Evolutionary conservation across 2,888 invertebrate genomes (phyloP), one percentile per base, ranked within the genome.

Genomic region (Cabera pusaria): DNA sequence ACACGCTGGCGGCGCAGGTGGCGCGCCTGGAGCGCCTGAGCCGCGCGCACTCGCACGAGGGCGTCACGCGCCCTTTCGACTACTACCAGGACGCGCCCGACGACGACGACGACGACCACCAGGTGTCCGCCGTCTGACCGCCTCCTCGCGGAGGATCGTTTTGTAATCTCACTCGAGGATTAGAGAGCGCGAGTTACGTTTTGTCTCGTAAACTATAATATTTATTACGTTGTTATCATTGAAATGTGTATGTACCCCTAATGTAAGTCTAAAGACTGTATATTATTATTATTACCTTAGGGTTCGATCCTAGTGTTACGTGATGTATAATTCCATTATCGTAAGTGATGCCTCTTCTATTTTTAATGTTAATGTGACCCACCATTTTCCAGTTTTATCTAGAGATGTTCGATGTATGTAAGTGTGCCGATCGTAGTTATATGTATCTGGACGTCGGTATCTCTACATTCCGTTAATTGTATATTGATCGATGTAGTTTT

Each of bases 1-100:
- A 96, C 90, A 94, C 93, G 68, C 92, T 96, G 53, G 96, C 96
- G 29, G 95, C 96, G 34, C 96, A 96, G 73, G 94, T 96, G 92
- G 95, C 96, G 59, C 92, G 96, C 45, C 90, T 94, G 58, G 95
- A 95, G 81, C 92, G 95, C 57, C 90, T 96, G 52, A 95, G 95
- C 57, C 91, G 96, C 59, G 95, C 96, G 28, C 95, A 96, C 88
- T 95, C 95, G 52, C 95, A 96, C 82, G 96, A 96, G 81, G 96
- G 96, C 58, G 95, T 96, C 52, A 94, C 95, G 45, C 92, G 93
- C 58, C 91, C 93, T 57, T 93, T 92, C 75, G 93, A 93, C 71
- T 94, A 93, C 76, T 93, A 93, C 52, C 88, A 84, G 52, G 86
- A 85, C 50, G 63, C 78, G 36, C 87, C 85, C 5, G 90, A 90